Evolutionary conservation across 2,797 vertebrate species (phyloP).

Genomic region (Otolemur crassicaudatus): DNA sequence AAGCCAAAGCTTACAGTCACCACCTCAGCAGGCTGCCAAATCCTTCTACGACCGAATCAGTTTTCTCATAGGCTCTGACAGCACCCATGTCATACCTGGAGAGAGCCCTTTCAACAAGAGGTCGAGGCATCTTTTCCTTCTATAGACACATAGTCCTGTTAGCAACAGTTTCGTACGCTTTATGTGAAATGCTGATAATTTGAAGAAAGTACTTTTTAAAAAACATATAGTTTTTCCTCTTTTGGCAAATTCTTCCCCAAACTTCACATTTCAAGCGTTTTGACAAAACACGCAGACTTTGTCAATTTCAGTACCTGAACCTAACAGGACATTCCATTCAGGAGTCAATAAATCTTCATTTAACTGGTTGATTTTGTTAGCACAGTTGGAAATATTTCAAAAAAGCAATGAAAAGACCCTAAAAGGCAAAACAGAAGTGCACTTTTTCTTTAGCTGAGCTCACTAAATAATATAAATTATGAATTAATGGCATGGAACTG

Average conservation of each 20-base stretch:
- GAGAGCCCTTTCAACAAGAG: slow-evolving; percentile 98
- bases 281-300: slow-evolving; percentile 65
- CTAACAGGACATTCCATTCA: slow-evolving; percentile 82
- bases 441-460: slow-evolving; percentile 85
- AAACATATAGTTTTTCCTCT: background rate
- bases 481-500: slow-evolving; percentile 89
- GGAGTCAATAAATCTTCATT: slow-evolving; percentile 87
- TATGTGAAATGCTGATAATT: slow-evolving; percentile 23
- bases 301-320: slow-evolving; percentile 70
- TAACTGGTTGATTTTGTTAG: slow-evolving; percentile 86
- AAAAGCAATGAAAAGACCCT: slow-evolving; percentile 84
- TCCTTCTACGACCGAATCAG: slow-evolving; percentile 95
- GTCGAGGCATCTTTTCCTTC: slow-evolving; percentile 84
- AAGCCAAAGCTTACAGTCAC: slow-evolving; percentile 91
- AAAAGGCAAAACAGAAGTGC: slow-evolving; percentile 85
- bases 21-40: slow-evolving; percentile 93
- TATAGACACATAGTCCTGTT: background rate
- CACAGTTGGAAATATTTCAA: slow-evolving; percentile 86
- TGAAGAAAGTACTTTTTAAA: background rate
- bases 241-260: slow-evolving; percentile 65
- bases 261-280: slow-evolving; percentile 60
- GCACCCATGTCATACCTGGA: slow-evolving; percentile 95
- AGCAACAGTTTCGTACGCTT: background rate
- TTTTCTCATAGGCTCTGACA: slow-evolving; percentile 95
- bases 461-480: slow-evolving; percentile 89